Evolutionary conservation across 2,113 vertebrate species (phyloP), one percentile per base, ranked within the genome.

Genomic region (Hydrochoerus hydrochaeris): DNA sequence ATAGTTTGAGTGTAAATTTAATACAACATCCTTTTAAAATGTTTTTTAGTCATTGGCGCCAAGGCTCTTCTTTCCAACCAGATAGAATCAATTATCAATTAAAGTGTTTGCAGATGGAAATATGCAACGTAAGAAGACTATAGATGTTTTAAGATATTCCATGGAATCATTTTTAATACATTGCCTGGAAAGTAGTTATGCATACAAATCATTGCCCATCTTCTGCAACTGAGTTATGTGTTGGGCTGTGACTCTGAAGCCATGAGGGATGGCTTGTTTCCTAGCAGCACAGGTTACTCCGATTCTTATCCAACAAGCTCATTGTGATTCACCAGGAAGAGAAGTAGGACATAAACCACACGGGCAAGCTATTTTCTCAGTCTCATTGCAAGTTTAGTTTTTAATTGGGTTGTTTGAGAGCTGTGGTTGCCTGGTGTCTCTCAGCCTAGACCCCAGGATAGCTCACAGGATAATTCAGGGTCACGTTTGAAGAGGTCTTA

Each of bases 181-280:
- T 82, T 91, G 58, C 81, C 10, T 67, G 32, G 77, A 44, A 44
- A 87, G 57, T 75, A 75, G 26, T 97, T 95, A 67, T 28, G 84
- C 86, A 28, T 49, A 16, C 26, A 82, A 38, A 69, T 87, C 49
- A 65, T 71, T 75, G 57, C 19, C 54, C 38, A 16, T 5, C n/a
- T 77, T 92, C 7, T 67, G 7, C 38, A 94, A 60, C 41, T n/a
- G 88, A 86, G 2, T 84, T 89, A 2, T 5, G 1, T 22, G 44
- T 83, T 19, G 24, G 54, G 41, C 13, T 86, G 19, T 83, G 71
- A 85, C n/a, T 90, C 26, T 52, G 86, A 38, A 81, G 46, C 14
- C 57, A 2, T 7, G 16, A 73, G 38, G 44, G n/a, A 22, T 41
- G 30, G 85, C 62, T 90, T 38, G 41, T 86, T 93, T 91, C 46